phyloP scores from a whole-genome alignment of 2,888 invertebrate species.

The Crocallis elinguaria region DNA sequence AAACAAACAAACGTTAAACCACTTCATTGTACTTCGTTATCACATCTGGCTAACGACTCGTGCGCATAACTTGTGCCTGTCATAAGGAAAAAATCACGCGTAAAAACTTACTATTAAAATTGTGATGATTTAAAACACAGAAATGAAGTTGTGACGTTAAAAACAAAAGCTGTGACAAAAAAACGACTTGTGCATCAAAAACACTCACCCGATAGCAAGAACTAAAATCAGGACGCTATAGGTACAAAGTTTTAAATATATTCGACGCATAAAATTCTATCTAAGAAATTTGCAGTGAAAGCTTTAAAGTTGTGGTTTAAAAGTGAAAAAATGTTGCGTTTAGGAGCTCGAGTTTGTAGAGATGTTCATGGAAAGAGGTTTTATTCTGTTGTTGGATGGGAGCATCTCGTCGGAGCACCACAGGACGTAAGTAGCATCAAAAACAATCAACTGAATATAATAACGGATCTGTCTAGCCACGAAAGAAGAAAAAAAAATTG shows the following conservation, averaged over 20 bases:
- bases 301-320: background rate
- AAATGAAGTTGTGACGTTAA: background rate
- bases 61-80: conserved; percentile 19
- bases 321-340: conserved; percentile 60
- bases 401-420: conserved; percentile 39
- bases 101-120: background rate
- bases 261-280: background rate
- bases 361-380: conserved; percentile 53
- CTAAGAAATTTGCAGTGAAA: background rate
- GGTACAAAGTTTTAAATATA: no score
- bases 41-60: conserved; percentile 18
- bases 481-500: no score
- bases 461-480: no score
- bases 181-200: background rate
- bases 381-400: conserved; percentile 57
- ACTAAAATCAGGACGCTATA: no score
- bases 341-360: conserved; percentile 47
- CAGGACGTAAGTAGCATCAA: conserved; percentile 46
- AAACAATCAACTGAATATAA: background rate
- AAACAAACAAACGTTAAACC: conserved; percentile 27
- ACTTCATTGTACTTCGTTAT: conserved; percentile 22
- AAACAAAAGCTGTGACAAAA: conserved; percentile 1
- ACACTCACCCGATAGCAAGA: no score
- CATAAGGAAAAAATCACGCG: conserved; percentile 3
- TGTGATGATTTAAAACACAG: background rate